phyloP scores from a whole-genome alignment of 2,113 vertebrate species.

The Dolichallabes microphthalmus region DNA sequence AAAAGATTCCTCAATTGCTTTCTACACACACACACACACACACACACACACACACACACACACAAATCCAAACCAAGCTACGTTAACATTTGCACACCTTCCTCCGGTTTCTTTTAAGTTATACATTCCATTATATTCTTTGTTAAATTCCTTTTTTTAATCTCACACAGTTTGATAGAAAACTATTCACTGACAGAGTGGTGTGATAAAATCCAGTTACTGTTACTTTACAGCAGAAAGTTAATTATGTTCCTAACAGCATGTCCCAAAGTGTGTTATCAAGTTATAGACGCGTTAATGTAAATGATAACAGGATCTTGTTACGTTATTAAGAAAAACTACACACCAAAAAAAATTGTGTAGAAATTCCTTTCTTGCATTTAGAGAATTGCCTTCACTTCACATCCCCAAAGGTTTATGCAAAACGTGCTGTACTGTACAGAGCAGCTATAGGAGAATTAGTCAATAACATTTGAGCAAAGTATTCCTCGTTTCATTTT shows the following conservation, averaged over 20 bases:
- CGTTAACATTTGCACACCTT: constrained; percentile 13
- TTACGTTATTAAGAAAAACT: background rate
- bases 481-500: too few relatives aligned
- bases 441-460: too few relatives aligned
- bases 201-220: background rate
- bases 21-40: background rate
- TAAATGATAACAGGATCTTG: background rate
- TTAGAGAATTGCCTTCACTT: too few relatives aligned
- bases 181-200: background rate
- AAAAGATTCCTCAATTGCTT: constrained; percentile 28
- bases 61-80: background rate
- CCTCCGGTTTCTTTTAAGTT: background rate
- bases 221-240: background rate
- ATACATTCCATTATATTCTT: constrained; percentile 1
- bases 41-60: constrained; percentile 11
- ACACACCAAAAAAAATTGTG: too few relatives aligned
- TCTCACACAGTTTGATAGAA: background rate
- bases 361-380: too few relatives aligned
- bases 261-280: background rate
- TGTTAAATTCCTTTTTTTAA: background rate
- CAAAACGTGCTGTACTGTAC: too few relatives aligned
- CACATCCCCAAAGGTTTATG: too few relatives aligned
- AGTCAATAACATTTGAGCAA: too few relatives aligned
- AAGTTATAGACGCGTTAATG: background rate
- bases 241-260: background rate